Evolutionary conservation across 2,113 vertebrate genomes (phyloP).

Genomic region (Cyanoderma ruficeps): DNA sequence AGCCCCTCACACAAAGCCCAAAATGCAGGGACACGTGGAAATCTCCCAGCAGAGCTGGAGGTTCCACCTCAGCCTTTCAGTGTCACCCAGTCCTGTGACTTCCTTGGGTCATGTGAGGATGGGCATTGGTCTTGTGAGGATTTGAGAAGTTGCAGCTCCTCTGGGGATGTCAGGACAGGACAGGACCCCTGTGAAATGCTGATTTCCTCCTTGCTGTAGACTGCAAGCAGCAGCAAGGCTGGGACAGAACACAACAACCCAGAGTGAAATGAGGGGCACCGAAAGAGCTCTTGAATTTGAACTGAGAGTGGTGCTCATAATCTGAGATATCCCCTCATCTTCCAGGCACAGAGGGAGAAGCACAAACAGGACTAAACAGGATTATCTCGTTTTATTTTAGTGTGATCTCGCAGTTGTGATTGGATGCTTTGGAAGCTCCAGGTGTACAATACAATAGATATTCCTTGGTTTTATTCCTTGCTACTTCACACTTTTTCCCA

Average conservation of each 20-base stretch:
- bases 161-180: background rate
- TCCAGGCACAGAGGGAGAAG: background rate
- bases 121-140: background rate
- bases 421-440: background rate
- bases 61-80: background rate
- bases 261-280: background rate
- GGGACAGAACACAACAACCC: background rate
- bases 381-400: background rate
- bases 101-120: background rate
- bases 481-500: background rate
- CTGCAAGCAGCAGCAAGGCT: background rate
- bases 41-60: background rate
- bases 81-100: background rate
- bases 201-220: background rate
- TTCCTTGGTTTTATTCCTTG: background rate
- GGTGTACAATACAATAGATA: background rate
- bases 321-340: background rate
- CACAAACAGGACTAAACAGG: background rate
- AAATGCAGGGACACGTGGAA: accelerated
- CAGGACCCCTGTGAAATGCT: background rate
- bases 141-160: background rate
- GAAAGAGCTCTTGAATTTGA: background rate
- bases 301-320: background rate
- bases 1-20: background rate
- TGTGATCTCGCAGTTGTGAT: background rate